phyloP scores from a whole-genome alignment of 2,888 invertebrate genomes.

The Caenorhabditis sulstoni region DNA sequence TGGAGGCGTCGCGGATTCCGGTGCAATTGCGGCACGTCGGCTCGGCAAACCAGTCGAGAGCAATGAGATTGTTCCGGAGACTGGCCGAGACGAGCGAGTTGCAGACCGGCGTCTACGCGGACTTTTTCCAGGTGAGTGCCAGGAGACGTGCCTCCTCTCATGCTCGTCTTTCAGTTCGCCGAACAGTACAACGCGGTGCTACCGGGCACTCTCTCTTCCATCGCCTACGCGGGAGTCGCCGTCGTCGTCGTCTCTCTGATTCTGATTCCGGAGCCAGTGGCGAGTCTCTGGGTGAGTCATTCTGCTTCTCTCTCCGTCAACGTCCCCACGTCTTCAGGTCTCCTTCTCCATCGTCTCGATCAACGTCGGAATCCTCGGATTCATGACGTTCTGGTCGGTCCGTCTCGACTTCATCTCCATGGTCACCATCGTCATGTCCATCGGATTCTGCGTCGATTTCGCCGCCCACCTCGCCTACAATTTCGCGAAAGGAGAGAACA shows the following conservation, averaged over 20 bases:
- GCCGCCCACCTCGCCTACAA: conserved; percentile 93
- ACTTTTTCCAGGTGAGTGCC: conserved; percentile 77
- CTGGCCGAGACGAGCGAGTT: conserved; percentile 76
- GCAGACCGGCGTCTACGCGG: conserved; percentile 79
- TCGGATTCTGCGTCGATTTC: conserved; percentile 94
- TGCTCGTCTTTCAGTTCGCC: conserved; percentile 75
- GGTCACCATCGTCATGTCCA: conserved; percentile 97
- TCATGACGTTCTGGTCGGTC: conserved; percentile 95
- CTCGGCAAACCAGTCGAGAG: conserved; percentile 74
- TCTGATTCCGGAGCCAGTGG: conserved; percentile 92
- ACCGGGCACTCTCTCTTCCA: conserved; percentile 83
- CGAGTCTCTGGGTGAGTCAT: conserved; percentile 90
- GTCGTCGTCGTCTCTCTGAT: conserved; percentile 93
- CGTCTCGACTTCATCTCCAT: conserved; percentile 90
- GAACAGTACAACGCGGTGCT: conserved; percentile 80
- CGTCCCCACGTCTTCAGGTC: conserved; percentile 50
- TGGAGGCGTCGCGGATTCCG: conserved; percentile 79
- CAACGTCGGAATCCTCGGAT: conserved; percentile 93
- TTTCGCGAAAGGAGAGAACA: conserved; percentile 76
- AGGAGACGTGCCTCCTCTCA: background rate
- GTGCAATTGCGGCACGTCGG: conserved; percentile 76
- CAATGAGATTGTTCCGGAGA: conserved; percentile 78
- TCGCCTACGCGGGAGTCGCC: conserved; percentile 88
- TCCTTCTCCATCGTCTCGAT: conserved; percentile 95
- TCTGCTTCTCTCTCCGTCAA: too few relatives aligned